Conservation (phyloP, 2,797 vertebrate genomes). For the Helarctos malayanus region DNA sequence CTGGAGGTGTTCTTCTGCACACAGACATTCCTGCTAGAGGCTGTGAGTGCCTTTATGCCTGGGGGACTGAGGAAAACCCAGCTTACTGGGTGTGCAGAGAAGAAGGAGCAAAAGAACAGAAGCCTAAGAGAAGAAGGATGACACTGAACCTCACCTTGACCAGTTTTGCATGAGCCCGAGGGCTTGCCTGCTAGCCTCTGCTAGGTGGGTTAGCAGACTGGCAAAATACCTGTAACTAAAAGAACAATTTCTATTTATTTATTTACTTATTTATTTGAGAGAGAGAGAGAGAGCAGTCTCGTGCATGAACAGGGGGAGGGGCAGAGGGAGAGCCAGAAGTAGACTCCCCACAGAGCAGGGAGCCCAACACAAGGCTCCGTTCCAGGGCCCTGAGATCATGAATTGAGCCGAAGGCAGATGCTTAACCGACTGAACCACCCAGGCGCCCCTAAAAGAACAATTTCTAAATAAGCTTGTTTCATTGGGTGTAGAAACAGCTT, state of each 20-base stretch:
- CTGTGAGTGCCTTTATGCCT: background rate
- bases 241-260: background rate
- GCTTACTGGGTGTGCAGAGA: no score
- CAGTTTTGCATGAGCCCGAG: no score
- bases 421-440: background rate
- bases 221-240: background rate
- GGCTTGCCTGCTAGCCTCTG: background rate
- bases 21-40: background rate
- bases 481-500: background rate
- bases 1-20: background rate
- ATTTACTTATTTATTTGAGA: background rate
- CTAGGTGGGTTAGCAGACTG: background rate
- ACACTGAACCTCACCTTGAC: background rate
- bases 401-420: background rate
- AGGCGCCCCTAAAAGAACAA: background rate
- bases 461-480: background rate
- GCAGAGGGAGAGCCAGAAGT: background rate
- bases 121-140: background rate
- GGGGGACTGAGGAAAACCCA: background rate
- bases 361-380: background rate
- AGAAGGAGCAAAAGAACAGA: background rate
- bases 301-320: background rate
- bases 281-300: background rate
- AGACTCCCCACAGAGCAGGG: background rate
- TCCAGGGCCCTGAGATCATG: background rate